Base-by-base conservation (phyloP, 2,797 vertebrate genomes). In the Mormyrops boulengeri region DNA sequence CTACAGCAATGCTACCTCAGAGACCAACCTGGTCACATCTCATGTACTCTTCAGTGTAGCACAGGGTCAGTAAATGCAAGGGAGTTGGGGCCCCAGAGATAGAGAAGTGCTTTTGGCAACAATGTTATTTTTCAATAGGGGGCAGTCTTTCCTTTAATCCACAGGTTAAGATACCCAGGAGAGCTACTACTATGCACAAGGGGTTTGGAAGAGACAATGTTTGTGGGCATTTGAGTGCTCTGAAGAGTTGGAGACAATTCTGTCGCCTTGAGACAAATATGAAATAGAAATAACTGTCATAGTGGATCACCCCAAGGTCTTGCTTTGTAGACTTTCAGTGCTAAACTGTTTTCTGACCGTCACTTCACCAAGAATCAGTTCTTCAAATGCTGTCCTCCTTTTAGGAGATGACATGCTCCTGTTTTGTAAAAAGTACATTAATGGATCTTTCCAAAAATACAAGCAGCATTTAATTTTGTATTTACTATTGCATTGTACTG, bases 21-120 rank as follows among this genome's bases (percentile, higher is more conserved):
- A 92, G 93, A 91, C 89, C 89, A 90, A 92, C 93, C 92, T 92
- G 91, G 93, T 92, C 93, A 92, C 86, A 89, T 93, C 92, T 93
- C 93, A 88, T 90, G 90, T 90, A 89, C 89, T 92, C 85, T 82
- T 89, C 92, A 88, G 91, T 90, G 90, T 88, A 90, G 90, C 90
- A 89, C 90, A 90, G 92, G 91, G 69, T 84, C 85, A 85, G 26
- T 34, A 22, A 38, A n/a, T 69, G 19, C 38, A 41, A n/a, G 82
- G 88, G 77, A 89, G 89, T 88, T 85, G 89, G 85, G 38, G 85
- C 88, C 89, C 49, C 47, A 62, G 89, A 91, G 89, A 89, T 85
- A 85, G 89, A 77, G 89, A 88, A 88, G 52, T 91, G 90, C 90
- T 91, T 88, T 91, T 88, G 91, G 90, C 89, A 92, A 84, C 92